phyloP scores from a whole-genome alignment of 64 coral and sea anemone genomes.

The Cladopsammia gracilis region DNA sequence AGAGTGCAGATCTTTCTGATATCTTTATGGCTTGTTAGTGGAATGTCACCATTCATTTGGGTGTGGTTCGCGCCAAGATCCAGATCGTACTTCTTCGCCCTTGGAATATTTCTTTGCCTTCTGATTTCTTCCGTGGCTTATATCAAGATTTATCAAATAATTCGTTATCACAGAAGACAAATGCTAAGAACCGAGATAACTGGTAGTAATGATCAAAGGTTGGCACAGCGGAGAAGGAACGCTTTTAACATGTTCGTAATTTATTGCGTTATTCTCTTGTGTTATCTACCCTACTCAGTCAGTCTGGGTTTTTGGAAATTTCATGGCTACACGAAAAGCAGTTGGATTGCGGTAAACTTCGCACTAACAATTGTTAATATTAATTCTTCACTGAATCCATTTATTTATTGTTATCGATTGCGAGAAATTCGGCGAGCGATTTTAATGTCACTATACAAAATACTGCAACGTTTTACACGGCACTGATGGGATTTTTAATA shows the following conservation, averaged over 20 bases:
- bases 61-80: conserved; percentile 19
- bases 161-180: conserved; percentile 1
- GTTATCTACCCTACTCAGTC: background rate
- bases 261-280: background rate
- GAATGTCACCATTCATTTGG: background rate
- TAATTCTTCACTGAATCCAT: conserved; percentile 50
- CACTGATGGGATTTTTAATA: too few species aligned
- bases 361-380: conserved; percentile 40
- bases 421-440: conserved; percentile 34
- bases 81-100: background rate
- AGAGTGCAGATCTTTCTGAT: background rate
- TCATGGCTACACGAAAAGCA: background rate
- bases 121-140: conserved; percentile 42
- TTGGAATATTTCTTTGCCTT: background rate
- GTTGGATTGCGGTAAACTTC: background rate
- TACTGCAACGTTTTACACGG: too few species aligned
- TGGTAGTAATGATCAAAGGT: background rate
- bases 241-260: background rate
- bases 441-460: too few species aligned
- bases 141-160: conserved; percentile 42
- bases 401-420: conserved; percentile 64
- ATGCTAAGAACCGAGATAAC: conserved; percentile 18
- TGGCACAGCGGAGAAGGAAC: background rate
- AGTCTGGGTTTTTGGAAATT: background rate
- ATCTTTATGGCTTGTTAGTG: conserved; percentile 32